Evolutionary conservation across 2,888 invertebrate genomes (phyloP).

Genomic region (Anodontia alba): DNA sequence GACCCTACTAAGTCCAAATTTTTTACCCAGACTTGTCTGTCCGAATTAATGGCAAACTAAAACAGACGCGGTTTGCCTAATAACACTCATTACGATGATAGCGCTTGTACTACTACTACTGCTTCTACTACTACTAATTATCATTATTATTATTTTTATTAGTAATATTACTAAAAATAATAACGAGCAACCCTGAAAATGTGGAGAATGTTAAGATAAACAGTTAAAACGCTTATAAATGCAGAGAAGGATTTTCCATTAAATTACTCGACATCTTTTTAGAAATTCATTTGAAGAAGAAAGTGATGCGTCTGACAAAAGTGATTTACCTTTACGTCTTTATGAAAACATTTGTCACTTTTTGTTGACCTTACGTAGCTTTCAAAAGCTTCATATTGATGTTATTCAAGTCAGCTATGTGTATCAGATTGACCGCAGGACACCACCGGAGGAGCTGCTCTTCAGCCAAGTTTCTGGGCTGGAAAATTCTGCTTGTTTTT

Average conservation of each 20-base stretch:
- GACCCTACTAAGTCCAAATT: too few species aligned
- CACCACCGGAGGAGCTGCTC: background rate
- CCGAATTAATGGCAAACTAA: too few species aligned
- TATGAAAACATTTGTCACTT: slow-evolving; percentile 14
- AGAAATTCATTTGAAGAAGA: slow-evolving; percentile 43
- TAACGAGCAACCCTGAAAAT: too few species aligned
- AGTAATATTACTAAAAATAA: too few species aligned
- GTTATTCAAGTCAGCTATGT: background rate
- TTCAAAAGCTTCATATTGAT: slow-evolving; percentile 2
- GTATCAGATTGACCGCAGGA: slow-evolving; percentile 5
- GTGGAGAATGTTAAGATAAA: too few species aligned
- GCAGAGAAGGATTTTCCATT: background rate
- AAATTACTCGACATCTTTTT: slow-evolving; percentile 23
- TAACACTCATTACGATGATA: too few species aligned
- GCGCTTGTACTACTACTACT: too few species aligned
- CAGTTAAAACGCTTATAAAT: too few species aligned
- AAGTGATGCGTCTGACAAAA: slow-evolving; percentile 31
- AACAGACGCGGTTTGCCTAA: too few species aligned
- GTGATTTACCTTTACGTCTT: slow-evolving; percentile 35
- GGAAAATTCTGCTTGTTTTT: slow-evolving; percentile 12
- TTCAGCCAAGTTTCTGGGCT: background rate
- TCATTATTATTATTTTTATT: too few species aligned
- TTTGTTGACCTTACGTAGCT: slow-evolving; percentile 12
- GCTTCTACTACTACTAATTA: too few species aligned
- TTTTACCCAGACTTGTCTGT: too few species aligned